A percentile compares a stretch with the other conserved stretches of the same genome.
Conservation (phyloP, 2,113 vertebrate species). For the Microcebus tavaratra region DNA sequence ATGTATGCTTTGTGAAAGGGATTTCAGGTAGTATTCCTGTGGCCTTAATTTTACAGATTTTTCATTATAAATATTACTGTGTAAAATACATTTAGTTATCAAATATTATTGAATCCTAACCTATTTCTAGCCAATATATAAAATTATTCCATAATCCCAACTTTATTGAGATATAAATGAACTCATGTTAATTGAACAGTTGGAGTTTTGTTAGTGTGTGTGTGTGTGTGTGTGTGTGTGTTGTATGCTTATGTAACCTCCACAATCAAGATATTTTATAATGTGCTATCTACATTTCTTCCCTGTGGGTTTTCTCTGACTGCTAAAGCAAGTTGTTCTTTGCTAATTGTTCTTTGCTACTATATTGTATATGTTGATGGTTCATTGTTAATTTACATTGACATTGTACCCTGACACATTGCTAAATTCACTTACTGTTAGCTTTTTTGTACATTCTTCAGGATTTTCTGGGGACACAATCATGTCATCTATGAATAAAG, state of each 20-base stretch:
- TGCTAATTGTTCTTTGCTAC: neutral
- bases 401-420: neutral
- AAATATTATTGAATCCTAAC: neutral
- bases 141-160: neutral
- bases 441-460: conserved; percentile 7
- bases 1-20: neutral
- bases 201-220: neutral
- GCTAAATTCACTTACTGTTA: neutral
- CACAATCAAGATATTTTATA: neutral
- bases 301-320: neutral
- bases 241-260: neutral
- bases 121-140: neutral
- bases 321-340: neutral
- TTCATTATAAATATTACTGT: neutral
- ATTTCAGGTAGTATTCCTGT: neutral
- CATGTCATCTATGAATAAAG: neutral
- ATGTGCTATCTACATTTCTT: neutral
- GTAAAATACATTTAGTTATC: neutral
- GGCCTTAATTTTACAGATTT: neutral
- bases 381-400: neutral
- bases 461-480: neutral
- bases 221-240: neutral
- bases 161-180: neutral
- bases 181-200: neutral
- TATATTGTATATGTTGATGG: neutral